Evolutionary conservation across 2,888 invertebrate genomes (phyloP), one percentile per base, ranked within the genome.

Genomic region (Lochmaea capreae): DNA sequence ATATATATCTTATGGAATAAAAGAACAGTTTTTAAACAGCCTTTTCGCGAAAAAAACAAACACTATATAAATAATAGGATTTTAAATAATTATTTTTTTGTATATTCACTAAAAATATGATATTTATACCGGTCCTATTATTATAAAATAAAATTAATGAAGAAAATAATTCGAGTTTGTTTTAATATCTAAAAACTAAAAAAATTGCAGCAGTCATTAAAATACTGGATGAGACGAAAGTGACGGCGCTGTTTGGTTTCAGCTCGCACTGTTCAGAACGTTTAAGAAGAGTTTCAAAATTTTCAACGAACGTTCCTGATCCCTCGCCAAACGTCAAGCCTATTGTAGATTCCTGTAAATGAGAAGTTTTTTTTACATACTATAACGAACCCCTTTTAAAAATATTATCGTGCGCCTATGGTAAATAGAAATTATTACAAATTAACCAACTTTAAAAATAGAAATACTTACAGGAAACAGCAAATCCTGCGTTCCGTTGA

Each of bases 201-300:
- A 75, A 49, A 43, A 65, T 72, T 14, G 62, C 52, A 46, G 69
- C 42, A 57, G 67, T 22, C 61, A 69, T 71, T 46, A 77, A 61
- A 46, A 74, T 46, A 46, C 73, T 68, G 18, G 75, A 75, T 2
- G 72, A 62, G 26, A 72, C 43, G 1, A 69, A 22, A 43, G 9
- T 43, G 11, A 22, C 33, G 14, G 67, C 54, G 12, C 22, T 52
- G n/a, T 18, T 81, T 77, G 75, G 69, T 14, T 74, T 46, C 2
- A 43, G 16, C 6, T 33, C n/a, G 72, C 88, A 88, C 26, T 80
- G 78, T 69, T 88, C 87, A 9, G 87, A 87, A 86, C 85, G 89
- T 74, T 82, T 83, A 81, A 92, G 90, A 10, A 92, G 81, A 43
- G 89, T 88, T 14, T 90, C 89, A 78, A 91, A 92, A 73, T 90